Conservation (phyloP, 1,140 invertebrate genomes). For the Pinna nobilis region DNA sequence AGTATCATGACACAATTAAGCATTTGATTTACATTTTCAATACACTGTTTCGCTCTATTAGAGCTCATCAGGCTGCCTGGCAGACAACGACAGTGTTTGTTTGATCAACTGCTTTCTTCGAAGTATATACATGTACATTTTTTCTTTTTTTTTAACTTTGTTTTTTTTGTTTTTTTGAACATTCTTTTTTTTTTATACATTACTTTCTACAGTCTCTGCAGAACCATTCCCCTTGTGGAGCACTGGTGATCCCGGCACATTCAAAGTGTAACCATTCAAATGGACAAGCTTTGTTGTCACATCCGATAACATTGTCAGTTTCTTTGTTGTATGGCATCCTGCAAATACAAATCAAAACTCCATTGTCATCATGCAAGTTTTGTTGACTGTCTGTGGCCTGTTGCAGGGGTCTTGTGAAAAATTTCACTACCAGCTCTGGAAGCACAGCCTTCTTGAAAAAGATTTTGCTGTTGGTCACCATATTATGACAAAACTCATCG, state of each 20-base stretch:
- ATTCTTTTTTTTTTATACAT: too few relatives aligned
- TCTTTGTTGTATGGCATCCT: constrained; percentile 5
- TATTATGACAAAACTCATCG: background rate
- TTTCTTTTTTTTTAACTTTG: too few relatives aligned
- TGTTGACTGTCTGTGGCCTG: background rate
- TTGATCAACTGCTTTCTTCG: too few relatives aligned
- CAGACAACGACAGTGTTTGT: too few relatives aligned
- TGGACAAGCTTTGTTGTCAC: constrained; percentile 33
- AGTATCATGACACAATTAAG: too few relatives aligned
- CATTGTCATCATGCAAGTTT: background rate
- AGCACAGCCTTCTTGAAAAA: constrained; percentile 28
- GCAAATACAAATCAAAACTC: constrained; percentile 15
- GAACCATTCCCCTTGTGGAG: constrained; percentile 5
- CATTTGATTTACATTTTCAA: too few relatives aligned
- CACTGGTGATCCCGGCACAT: constrained; percentile 24
- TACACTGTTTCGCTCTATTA: too few relatives aligned
- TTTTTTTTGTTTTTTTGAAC: too few relatives aligned
- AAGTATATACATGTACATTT: too few relatives aligned
- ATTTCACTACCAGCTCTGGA: constrained; percentile 35
- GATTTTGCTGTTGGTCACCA: background rate
- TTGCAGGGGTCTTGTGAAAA: background rate
- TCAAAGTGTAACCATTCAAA: constrained; percentile 28
- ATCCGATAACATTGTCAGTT: constrained; percentile 15
- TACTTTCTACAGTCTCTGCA: constrained; percentile 13
- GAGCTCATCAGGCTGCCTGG: too few relatives aligned